These are phyloP conservation scores for Chrysolina americana DNA, from an alignment of 2,888 invertebrate species.

Conservation along the genomic window DNA sequence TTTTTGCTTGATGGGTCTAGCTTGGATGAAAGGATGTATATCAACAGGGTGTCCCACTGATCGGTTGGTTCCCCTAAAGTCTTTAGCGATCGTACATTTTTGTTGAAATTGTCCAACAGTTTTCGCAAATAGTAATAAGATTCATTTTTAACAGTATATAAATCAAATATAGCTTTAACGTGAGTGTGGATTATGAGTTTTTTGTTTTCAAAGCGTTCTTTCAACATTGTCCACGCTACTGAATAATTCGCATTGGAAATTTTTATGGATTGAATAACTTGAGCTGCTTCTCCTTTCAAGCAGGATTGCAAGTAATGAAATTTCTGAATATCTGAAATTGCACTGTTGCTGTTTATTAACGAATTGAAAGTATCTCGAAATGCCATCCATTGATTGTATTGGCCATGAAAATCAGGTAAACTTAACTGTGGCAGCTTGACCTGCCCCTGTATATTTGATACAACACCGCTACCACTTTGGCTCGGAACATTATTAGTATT, in stretches of 20 bases:
- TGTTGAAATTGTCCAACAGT: slow-evolving; percentile 30
- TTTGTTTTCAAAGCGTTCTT: slow-evolving; percentile 27
- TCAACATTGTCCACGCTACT: slow-evolving; percentile 21
- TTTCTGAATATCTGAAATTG: background rate
- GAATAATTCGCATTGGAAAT: slow-evolving; percentile 27
- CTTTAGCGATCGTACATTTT: slow-evolving; percentile 29
- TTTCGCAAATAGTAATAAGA: slow-evolving; percentile 26
- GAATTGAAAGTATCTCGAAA: background rate
- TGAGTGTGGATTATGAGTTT: slow-evolving; percentile 42
- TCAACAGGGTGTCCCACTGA: background rate
- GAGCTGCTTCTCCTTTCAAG: slow-evolving; percentile 23
- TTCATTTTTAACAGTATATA: slow-evolving; percentile 25
- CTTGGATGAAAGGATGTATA: slow-evolving; percentile 4
- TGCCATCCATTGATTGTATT: background rate
- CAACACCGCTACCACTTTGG: background rate
- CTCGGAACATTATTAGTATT: no score
- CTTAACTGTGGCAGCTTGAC: background rate
- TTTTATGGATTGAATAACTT: slow-evolving; percentile 16
- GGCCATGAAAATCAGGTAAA: background rate
- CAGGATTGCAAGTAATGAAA: background rate
- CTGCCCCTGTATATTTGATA: background rate
- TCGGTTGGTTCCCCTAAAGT: slow-evolving; percentile 1
- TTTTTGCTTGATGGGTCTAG: background rate
- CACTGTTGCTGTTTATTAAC: background rate
- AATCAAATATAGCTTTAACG: slow-evolving; percentile 36